Evolutionary conservation across 2,888 invertebrate genomes (phyloP).

Genomic region (Cylindroiulus punctatus): DNA sequence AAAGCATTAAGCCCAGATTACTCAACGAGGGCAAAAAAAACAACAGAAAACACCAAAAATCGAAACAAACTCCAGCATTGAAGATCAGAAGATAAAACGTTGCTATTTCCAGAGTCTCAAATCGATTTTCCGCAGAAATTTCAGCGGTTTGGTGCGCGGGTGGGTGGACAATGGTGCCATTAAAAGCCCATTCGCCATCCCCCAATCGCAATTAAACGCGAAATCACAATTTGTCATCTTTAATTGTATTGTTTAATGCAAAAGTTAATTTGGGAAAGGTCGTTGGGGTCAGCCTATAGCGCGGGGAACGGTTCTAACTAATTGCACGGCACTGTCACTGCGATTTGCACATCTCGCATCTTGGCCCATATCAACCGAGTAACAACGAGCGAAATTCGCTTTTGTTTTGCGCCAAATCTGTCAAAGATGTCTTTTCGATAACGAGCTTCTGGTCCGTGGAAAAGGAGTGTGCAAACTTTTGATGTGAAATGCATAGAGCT

Average conservation of each 20-base stretch:
- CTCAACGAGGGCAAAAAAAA: background rate
- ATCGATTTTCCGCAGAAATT: slow-evolving; percentile 5
- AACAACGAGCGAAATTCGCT: slow-evolving; percentile 4
- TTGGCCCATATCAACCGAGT: background rate
- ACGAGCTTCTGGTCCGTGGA: background rate
- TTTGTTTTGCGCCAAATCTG: background rate
- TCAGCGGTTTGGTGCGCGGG: too few species aligned
- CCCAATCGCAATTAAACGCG: background rate
- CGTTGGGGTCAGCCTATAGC: background rate
- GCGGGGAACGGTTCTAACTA: background rate
- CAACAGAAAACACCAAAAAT: background rate
- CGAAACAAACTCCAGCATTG: background rate
- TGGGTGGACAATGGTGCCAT: background rate
- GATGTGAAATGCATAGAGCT: background rate
- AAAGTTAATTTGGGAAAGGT: slow-evolving; percentile 21
- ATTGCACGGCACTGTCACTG: background rate
- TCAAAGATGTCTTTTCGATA: background rate
- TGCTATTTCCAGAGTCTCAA: background rate
- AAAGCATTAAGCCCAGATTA: background rate
- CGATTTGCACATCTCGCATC: background rate
- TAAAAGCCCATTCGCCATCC: background rate
- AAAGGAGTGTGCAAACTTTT: background rate
- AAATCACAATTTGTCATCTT: slow-evolving; percentile 14
- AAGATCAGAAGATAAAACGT: background rate
- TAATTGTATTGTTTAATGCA: background rate